Evolutionary conservation across 30 jellyfish, hydroid and myxozoan genomes (phyloP).

Genomic region (Cassiopea andromeda): DNA sequence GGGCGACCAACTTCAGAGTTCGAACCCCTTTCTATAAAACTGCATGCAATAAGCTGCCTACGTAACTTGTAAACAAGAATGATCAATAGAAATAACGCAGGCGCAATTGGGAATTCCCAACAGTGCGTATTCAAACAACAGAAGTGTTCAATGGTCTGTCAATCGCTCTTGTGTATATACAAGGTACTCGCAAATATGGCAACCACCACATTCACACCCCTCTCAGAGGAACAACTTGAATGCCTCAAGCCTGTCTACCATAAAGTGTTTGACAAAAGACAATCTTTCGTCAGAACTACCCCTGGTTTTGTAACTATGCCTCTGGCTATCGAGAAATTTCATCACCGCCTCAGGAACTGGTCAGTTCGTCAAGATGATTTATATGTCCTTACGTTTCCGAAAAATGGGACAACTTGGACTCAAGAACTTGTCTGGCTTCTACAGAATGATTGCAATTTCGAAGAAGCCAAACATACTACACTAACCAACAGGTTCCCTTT

Average conservation of each 20-base stretch:
- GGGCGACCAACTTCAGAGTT: too few species aligned
- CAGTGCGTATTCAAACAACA: not conserved
- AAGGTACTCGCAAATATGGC: not conserved
- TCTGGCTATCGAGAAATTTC: not conserved
- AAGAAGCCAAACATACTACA: not conserved
- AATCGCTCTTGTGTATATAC: not conserved
- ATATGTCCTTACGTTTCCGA: not conserved
- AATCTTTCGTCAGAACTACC: not conserved
- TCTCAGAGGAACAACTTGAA: not conserved
- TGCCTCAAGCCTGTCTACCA: not conserved
- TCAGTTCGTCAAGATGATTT: slow-evolving; percentile 3
- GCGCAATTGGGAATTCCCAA: not conserved
- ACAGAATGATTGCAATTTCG: not conserved
- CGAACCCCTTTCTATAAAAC: too few species aligned
- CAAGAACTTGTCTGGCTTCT: slow-evolving; percentile 11
- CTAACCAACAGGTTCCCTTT: not conserved
- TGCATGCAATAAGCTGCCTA: too few species aligned
- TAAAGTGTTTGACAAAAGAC: not conserved
- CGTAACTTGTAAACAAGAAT: too few species aligned
- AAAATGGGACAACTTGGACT: slow-evolving; percentile 16
- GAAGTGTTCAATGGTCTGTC: not conserved
- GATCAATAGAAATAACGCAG: too few species aligned
- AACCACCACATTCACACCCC: not conserved
- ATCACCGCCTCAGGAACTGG: not conserved
- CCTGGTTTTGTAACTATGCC: not conserved